A percentile compares a stretch with the other conserved stretches of the same genome.
Conservation (phyloP, 2,888 invertebrate genomes). For the Neoscelio sp. region DNA sequence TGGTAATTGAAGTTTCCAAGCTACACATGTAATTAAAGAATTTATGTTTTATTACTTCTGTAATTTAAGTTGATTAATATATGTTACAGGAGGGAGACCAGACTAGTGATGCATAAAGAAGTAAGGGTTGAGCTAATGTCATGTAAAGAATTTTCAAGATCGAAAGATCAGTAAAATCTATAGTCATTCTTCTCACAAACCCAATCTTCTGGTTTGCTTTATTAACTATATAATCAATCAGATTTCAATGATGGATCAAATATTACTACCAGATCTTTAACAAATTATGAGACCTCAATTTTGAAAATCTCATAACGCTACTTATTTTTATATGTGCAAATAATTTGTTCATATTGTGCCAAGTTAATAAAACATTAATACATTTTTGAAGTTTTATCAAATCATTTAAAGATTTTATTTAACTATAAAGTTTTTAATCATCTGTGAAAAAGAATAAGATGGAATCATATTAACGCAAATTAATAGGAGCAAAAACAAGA, state of each 20-base stretch:
- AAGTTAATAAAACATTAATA: not conserved
- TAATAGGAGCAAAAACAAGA: too few species aligned
- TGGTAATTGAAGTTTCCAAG: not conserved
- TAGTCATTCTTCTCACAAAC: not conserved
- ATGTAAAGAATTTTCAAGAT: not conserved
- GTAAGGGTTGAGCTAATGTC: not conserved
- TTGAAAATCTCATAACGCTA: constrained; percentile 7
- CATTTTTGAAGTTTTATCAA: not conserved
- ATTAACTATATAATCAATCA: not conserved
- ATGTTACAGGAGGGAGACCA: too few species aligned
- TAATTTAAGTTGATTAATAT: not conserved
- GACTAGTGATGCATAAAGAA: constrained; percentile 5
- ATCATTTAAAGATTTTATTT: not conserved
- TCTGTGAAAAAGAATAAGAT: constrained; percentile 1
- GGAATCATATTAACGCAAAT: too few species aligned
- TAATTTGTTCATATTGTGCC: not conserved
- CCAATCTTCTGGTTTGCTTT: not conserved
- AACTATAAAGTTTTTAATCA: constrained; percentile 1
- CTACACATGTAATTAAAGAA: constrained; percentile 3
- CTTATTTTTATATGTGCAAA: constrained; percentile 1
- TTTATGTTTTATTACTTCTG: not conserved
- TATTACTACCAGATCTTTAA: constrained; percentile 9
- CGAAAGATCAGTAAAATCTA: not conserved
- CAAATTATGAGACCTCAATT: not conserved
- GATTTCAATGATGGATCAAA: constrained; percentile 5